Evolutionary conservation across 2,797 vertebrate genomes (phyloP).

Genomic region (Masticophis lateralis): DNA sequence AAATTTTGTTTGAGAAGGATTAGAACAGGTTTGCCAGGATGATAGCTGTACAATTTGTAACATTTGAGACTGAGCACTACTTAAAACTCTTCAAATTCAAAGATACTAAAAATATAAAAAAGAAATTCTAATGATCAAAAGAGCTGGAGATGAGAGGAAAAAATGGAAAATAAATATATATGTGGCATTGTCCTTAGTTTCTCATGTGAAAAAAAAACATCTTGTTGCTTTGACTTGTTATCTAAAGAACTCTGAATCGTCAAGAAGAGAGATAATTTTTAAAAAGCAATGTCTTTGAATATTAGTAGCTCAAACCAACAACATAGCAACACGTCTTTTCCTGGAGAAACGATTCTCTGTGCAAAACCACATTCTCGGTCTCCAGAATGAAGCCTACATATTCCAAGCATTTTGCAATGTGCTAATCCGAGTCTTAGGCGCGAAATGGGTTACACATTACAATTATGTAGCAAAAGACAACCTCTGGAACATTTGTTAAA

Average conservation of each 20-base stretch:
- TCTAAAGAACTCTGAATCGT: not conserved
- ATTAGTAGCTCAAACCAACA: not conserved
- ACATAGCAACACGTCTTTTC: not conserved
- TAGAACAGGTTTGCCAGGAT: not conserved
- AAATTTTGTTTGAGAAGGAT: not conserved
- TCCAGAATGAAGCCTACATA: not conserved
- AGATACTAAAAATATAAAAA: not conserved
- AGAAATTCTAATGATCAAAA: not conserved
- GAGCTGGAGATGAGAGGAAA: not conserved
- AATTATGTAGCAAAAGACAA: not conserved
- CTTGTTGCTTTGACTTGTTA: not conserved
- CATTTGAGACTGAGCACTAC: too few relatives aligned
- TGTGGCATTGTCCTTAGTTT: not conserved
- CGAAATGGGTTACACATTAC: not conserved
- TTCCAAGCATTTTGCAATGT: not conserved
- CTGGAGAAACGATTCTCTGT: slow-evolving; percentile 3
- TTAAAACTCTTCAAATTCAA: not conserved
- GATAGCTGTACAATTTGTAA: not conserved
- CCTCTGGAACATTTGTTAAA: not conserved
- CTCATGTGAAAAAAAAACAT: not conserved
- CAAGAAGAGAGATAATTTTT: not conserved
- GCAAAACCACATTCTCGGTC: not conserved
- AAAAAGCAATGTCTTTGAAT: not conserved
- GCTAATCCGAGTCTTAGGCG: not conserved
- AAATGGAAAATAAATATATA: not conserved